Evolutionary conservation across 2,113 vertebrate genomes (phyloP), one percentile per base, ranked within the genome.

Genomic region (Esox niger): DNA sequence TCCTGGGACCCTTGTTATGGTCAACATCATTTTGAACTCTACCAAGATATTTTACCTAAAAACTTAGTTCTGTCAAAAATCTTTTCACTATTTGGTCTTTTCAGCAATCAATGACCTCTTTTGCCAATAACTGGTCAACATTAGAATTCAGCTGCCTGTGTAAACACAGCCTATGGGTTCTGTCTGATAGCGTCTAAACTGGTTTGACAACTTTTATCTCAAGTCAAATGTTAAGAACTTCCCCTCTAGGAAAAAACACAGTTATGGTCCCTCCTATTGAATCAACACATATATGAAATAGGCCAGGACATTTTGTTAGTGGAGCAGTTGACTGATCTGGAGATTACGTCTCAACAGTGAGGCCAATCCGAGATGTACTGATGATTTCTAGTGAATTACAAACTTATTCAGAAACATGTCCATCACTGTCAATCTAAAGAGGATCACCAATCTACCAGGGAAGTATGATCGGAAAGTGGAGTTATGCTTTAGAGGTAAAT

Each of bases 401-500:
- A 21, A 52, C 47, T 52, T 2, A 23, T 2, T 47, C 11, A 13
- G n/a, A 1, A 79, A 60, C 69, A 96, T 97, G 96, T 94, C 95
- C 64, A 92, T 98, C 77, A 93, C 77, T 0, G 87, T 95, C 4
- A 68, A 57, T 30, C 82, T 98, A 63, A 89, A 71, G 73, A 90
- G 77, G 81, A 86, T 97, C 58, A 91, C 79, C 62, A 91, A 92
- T 68, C 86, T 97, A 49, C 93, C 93, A 0, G 95, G 95, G 21
- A 87, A 71, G 38, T 92, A 91, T 0, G 93, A 96, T 84, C 83
- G 93, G 60, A 95, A 94, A 81, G 93, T 95, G 2, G 86, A 90
- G 32, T 86, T 97, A 77, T 79, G 82, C 72, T 97, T 97, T 86
- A 87, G 93, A 86, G 95, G 95, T 97, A 77, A 87, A 91, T 71